phyloP scores from a whole-genome alignment of 2,113 vertebrate species.

The Triplophysa tibetana region DNA sequence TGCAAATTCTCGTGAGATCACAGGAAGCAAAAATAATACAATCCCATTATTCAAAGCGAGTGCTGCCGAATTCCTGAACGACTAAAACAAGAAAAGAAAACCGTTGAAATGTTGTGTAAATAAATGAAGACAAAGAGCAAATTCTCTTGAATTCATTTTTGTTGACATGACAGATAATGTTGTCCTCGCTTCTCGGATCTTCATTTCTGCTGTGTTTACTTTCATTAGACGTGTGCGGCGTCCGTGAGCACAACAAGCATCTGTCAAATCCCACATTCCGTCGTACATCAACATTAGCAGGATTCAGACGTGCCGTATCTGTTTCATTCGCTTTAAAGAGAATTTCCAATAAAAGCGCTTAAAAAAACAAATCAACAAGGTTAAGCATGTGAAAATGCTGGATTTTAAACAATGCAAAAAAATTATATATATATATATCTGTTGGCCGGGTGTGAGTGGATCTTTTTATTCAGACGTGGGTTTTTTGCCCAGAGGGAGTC shows the following conservation, averaged over 20 bases:
- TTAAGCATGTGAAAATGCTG: constrained; percentile 21
- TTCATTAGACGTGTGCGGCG: not conserved
- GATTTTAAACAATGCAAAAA: not conserved
- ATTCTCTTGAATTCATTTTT: constrained; percentile 12
- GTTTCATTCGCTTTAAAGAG: constrained; percentile 10
- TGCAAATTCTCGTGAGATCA: too few species aligned
- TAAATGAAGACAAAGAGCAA: constrained; percentile 13
- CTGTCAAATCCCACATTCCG: constrained; percentile 5
- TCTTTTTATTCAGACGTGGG: not conserved
- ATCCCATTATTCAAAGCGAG: not conserved
- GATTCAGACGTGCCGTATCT: not conserved
- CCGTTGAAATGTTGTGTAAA: not conserved
- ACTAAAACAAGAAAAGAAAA: not conserved
- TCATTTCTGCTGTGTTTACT: not conserved
- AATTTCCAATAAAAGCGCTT: not conserved
- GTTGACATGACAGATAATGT: constrained; percentile 17
- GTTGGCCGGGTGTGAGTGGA: not conserved
- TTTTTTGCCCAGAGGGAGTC: not conserved
- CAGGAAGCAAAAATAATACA: too few species aligned
- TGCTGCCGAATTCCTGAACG: not conserved
- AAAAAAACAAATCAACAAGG: not conserved
- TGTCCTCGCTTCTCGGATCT: not conserved
- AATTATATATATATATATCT: not conserved
- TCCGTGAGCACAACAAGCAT: constrained; percentile 10
- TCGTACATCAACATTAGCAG: constrained; percentile 35